Base-by-base conservation (phyloP, 2,888 invertebrate species). In the Fragum whitleyi region DNA sequence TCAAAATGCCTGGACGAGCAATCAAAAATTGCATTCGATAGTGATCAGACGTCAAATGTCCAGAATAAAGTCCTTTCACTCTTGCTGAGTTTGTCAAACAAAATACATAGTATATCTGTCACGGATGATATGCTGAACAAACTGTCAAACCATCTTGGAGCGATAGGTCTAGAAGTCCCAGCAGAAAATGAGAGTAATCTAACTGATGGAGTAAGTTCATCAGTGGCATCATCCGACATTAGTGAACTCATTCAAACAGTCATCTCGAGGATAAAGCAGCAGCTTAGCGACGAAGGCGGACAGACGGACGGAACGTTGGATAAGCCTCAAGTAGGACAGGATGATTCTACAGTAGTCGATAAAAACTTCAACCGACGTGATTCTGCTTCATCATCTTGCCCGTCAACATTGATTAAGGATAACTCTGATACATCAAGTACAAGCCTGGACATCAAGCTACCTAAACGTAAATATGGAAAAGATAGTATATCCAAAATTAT, bases 81-180 rank as follows among this genome's bases (percentile, higher is more conserved):
- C 32, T 57, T 88, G 28, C 74, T 86, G 42, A 73, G 82, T 21
- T 79, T 79, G 23, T 76, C 74, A n/a, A 26, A 51, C 0, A 82
- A 79, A 47, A 68, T 87, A 2, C 76, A 83, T 67, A 32, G 39
- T 7, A 73, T 78, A 19, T 79, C 68, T 2, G 61, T 89, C 2
- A 75, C 79, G 19, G 67, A 73, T 26, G 61, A 80, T 11, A 87
- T 76, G 23, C 69, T 86, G 42, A 57, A 69, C 39, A 74, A 68
- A 21, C 79, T 85, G 9, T 68, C 84, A 39, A 68, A 74, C 16
- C 84, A 86, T 26, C 57, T 86, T 9, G 86, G 82, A 21, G 79
- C 77, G 11, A 59, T 86, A 36, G 81, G 84, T 39, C 81, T 86
- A 82, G 83, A 84, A 6, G 16, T 59, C 16, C 23, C 61, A 19